Base-by-base conservation (phyloP, 1,140 invertebrate species). In the Brachionus asplanchnoidis region DNA sequence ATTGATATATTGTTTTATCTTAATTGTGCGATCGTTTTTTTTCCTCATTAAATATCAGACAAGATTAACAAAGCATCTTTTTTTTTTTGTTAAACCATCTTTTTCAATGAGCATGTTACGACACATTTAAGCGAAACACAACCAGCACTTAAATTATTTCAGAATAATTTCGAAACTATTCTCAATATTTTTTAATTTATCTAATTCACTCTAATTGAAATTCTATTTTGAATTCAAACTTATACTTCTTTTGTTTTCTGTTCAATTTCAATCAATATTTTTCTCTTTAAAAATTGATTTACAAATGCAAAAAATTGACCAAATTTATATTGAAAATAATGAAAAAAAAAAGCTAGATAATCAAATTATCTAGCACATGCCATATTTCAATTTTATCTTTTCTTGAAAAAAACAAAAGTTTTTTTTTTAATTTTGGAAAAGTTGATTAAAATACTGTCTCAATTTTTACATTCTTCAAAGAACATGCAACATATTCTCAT, bases 341-440 rank as follows among this genome's bases (percentile, higher is more conserved):
- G n/a, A 42, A 46, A 26, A 60, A 60, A 60, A 20, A 23, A 60
- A 60, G 53, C 53, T 60, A 60, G 17, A 8, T 73, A 68, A 68
- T 32, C 32, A 40, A 73, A 73, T 44, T 20, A 73, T 73, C n/a
- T 73, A 73, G 40, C 68, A 73, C 68, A 73, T 73, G 68, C 68
- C 40, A 73, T 73, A 73, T 73, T 73, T 73, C 36, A 73, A 73
- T 73, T 42, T 73, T 73, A 28, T 73, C 32, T 73, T 40, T 20
- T 12, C n/a, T 42, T 14, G 40, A 42, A 44, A n/a, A 73, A 20
- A 42, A 73, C 36, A 73, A 42, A 40, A 73, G 36, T 23, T 73
- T 60, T 56, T 60, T 53, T 20, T 60, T 60, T 17, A 56, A 60
- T 60, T 60, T 9, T 60, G n/a, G 4, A n/a, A 60, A 23, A 60